These are phyloP conservation scores for Sparus aurata DNA, from an alignment of 2,797 vertebrate species.

Conservation along the genomic window DNA sequence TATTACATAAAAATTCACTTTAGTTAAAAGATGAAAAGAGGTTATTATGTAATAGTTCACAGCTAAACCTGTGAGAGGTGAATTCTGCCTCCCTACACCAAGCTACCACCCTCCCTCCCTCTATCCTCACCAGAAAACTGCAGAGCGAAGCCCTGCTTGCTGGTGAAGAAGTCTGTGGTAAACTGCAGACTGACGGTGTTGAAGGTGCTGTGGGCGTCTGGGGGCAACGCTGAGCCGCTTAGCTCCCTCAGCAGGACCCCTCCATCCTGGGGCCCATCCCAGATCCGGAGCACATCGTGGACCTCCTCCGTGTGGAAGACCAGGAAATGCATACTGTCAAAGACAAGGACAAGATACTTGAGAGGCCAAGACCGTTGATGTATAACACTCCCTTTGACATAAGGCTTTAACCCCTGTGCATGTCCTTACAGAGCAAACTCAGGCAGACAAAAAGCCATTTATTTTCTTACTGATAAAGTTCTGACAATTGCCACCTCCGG, in stretches of 20 bases:
- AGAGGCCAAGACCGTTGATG: not conserved
- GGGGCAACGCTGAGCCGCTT: constrained; percentile 90
- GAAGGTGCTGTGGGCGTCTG: constrained; percentile 96
- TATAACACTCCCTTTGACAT: not conserved
- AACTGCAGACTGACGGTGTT: constrained; percentile 95
- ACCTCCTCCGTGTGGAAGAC: constrained; percentile 98
- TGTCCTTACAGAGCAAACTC: not conserved
- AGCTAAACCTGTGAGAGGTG: constrained; percentile 4
- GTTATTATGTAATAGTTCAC: not conserved
- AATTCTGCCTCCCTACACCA: not conserved
- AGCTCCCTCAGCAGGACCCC: constrained; percentile 94
- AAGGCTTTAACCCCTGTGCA: not conserved
- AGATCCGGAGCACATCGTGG: constrained; percentile 94
- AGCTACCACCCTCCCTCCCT: no score
- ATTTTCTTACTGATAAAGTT: not conserved
- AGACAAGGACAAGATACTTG: constrained; percentile 27
- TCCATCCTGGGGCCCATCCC: constrained; percentile 96
- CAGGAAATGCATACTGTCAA: constrained; percentile 93
- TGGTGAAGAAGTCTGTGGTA: constrained; percentile 99
- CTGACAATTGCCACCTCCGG: not conserved
- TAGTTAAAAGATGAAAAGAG: not conserved
- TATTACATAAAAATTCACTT: constrained; percentile 19
- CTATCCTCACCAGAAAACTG: constrained; percentile 92
- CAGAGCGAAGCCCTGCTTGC: constrained; percentile 97
- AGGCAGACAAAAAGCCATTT: not conserved